Base-by-base conservation (phyloP, 2,888 invertebrate species). In the Chrysina gloriosa region DNA sequence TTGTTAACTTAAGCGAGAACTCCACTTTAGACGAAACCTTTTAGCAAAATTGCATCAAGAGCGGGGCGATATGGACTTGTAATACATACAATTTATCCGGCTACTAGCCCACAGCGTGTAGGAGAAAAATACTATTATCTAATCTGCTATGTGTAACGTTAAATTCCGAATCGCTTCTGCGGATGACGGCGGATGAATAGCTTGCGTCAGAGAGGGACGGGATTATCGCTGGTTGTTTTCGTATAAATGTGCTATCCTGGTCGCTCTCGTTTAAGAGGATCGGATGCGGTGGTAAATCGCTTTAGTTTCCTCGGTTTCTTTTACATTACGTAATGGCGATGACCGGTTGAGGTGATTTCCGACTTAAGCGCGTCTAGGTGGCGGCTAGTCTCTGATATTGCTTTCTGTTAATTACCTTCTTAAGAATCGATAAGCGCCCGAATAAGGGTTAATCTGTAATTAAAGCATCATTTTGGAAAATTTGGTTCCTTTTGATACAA, bases 21-120 rank as follows among this genome's bases (percentile, higher is more conserved):
- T 79, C 82, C 82, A 82, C 82, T 83, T 82, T 82, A 81, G 80
- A 81, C 82, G 79, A 82, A 83, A 83, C 82, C 83, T 83, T 83
- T 83, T 83, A 83, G 83, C 80, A 82, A 29, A 83, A 83, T 83
- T 83, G 80, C 81, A 79, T 80, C 79, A 75, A 77, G 77, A 77
- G 73, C 76, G 75, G 27, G 16, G 25, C 58, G 58, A 77, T 77
- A 77, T 77, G 76, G 78, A 75, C 79, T 77, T 79, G 79, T 79
- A 78, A 79, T 79, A 77, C 77, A 78, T 81, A 78, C 81, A 77
- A 79, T 81, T 78, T 79, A 78, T 80, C 78, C 78, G 19, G 45
- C 45, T 45, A 45, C 19, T 45, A 45, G 7, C 19, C 31, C 52
- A 42, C 25, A 45, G 14, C 29, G 16, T 27, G 61, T 27, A 75